Conservation (phyloP, 2,888 invertebrate genomes). For the Amphipoea oculea region DNA sequence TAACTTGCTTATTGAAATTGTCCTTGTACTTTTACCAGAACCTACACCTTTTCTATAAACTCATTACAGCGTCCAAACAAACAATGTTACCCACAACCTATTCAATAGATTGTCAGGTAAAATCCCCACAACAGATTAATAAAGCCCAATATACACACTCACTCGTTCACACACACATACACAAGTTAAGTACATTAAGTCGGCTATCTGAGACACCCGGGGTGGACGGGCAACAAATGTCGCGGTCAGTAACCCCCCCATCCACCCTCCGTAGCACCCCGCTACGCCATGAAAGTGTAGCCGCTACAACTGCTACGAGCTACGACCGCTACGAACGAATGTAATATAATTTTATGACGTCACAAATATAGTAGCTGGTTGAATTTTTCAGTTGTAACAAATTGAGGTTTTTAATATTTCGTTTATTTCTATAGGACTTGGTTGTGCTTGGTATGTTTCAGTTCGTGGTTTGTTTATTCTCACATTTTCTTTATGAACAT, state of each 20-base stretch:
- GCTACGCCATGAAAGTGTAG: constrained; percentile 70
- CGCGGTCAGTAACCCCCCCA: constrained; percentile 85
- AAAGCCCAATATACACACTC: constrained; percentile 58
- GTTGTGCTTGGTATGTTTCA: neutral
- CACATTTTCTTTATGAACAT: neutral
- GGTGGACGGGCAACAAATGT: constrained; percentile 88
- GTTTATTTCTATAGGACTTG: constrained; percentile 39
- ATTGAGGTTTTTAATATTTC: constrained; percentile 53
- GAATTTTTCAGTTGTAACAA: constrained; percentile 65
- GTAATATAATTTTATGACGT: constrained; percentile 69
- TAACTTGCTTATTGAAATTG: neutral
- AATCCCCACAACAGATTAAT: constrained; percentile 66
- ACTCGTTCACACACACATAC: constrained; percentile 63
- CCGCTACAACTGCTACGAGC: constrained; percentile 70
- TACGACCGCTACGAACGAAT: constrained; percentile 65
- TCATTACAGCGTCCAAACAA: constrained; percentile 16
- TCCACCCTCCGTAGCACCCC: constrained; percentile 69
- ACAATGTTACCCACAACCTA: constrained; percentile 25
- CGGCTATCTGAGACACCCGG: constrained; percentile 72
- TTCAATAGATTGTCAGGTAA: constrained; percentile 61
- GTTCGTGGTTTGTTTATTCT: neutral
- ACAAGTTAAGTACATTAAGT: constrained; percentile 73
- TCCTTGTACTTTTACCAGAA: neutral
- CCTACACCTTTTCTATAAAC: neutral
- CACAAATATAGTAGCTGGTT: constrained; percentile 66